phyloP scores from a whole-genome alignment of 1,140 invertebrate genomes.

The Acromyrmex echinatior region DNA sequence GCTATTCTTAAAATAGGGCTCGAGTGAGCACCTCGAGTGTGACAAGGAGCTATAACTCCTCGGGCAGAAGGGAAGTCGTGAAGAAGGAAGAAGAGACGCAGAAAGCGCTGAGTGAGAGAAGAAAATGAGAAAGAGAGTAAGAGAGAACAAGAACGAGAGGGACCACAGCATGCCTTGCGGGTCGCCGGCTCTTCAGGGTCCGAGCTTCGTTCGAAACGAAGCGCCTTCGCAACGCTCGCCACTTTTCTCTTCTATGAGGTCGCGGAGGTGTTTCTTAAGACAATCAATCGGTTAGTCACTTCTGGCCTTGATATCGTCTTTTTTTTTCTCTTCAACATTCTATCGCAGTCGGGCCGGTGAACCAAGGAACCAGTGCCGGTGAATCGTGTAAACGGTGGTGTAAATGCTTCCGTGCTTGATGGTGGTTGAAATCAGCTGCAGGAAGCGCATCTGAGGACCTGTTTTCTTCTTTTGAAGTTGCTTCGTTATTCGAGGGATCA shows the following conservation, averaged over 20 bases:
- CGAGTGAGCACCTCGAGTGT: conserved; percentile 63
- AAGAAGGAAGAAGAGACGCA: conserved; percentile 53
- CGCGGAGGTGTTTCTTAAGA: conserved; percentile 63
- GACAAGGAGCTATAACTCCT: conserved; percentile 39
- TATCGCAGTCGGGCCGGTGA: background rate
- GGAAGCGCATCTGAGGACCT: conserved; percentile 25
- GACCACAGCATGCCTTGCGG: conserved; percentile 81
- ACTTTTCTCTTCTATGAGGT: conserved; percentile 72
- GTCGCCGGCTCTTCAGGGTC: conserved; percentile 85
- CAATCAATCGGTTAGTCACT: conserved; percentile 59
- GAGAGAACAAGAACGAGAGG: conserved; percentile 66
- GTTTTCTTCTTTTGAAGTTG: conserved; percentile 23
- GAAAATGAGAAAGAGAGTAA: conserved; percentile 66
- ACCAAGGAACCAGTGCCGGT: conserved; percentile 9
- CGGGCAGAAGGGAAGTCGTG: conserved; percentile 54
- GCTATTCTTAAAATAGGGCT: conserved; percentile 80
- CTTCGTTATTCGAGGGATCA: conserved; percentile 59
- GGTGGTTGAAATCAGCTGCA: conserved; percentile 60
- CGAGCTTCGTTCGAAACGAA: conserved; percentile 83
- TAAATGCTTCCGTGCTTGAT: conserved; percentile 44
- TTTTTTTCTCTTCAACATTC: background rate
- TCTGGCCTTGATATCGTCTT: conserved; percentile 14
- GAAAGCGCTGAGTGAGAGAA: conserved; percentile 70
- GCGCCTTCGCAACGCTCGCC: conserved; percentile 75
- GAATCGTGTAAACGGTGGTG: conserved; percentile 53